phyloP scores from a whole-genome alignment of 2,888 invertebrate genomes.

The Cephus pulcher region DNA sequence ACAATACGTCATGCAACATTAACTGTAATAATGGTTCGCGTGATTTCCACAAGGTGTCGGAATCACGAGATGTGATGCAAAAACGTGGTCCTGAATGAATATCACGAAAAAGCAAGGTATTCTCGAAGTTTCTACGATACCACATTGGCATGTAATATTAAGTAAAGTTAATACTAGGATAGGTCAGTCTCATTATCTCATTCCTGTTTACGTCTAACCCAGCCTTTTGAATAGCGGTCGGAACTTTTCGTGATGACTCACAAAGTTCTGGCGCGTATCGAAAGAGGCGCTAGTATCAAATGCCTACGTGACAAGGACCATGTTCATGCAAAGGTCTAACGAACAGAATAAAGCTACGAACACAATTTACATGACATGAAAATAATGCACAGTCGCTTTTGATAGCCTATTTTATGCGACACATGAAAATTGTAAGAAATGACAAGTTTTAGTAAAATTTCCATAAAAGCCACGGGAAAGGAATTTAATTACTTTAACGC shows the following conservation, averaged over 20 bases:
- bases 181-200: background rate
- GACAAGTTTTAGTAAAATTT: background rate
- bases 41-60: conserved; percentile 38
- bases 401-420: background rate
- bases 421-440: background rate
- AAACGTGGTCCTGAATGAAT: background rate
- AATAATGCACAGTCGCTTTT: background rate
- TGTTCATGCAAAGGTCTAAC: conserved; percentile 22
- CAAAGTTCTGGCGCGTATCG: conserved; percentile 14
- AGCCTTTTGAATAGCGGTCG: background rate
- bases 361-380: background rate
- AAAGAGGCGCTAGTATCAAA: conserved; percentile 33
- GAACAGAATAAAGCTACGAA: background rate
- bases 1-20: conserved; percentile 36
- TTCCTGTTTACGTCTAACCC: background rate
- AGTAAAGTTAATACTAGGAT: background rate
- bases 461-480: background rate
- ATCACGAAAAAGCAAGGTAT: background rate
- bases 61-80: background rate
- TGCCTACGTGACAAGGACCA: conserved; percentile 49
- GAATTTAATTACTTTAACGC: background rate
- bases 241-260: background rate
- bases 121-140: background rate
- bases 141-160: background rate
- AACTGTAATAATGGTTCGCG: conserved; percentile 39